phyloP scores from a whole-genome alignment of 1,140 invertebrate species.

The Pseudomyrmex pallidus region DNA sequence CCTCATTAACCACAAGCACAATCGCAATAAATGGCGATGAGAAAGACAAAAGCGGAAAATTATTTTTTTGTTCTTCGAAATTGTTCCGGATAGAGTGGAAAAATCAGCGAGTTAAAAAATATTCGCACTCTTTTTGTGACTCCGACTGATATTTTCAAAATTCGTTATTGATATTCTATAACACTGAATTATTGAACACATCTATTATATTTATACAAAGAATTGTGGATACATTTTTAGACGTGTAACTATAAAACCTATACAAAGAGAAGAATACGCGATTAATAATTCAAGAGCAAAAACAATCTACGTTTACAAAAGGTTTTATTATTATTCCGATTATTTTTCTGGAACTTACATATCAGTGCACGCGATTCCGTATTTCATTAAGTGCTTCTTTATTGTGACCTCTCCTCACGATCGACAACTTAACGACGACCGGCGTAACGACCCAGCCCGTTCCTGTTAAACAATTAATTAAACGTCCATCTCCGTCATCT shows the following conservation, averaged over 20 bases:
- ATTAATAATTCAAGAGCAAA: not conserved
- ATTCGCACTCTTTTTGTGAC: not conserved
- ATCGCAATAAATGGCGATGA: conserved; percentile 18
- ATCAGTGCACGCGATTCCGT: not conserved
- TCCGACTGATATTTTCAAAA: no score
- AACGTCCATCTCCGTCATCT: conserved; percentile 15
- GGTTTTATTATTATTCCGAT: not conserved
- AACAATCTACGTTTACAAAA: not conserved
- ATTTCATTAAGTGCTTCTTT: conserved; percentile 21
- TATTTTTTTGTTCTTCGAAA: not conserved
- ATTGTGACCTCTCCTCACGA: not conserved
- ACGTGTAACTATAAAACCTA: not conserved
- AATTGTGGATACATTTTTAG: not conserved
- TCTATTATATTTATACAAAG: no score
- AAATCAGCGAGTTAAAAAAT: not conserved
- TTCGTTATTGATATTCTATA: no score
- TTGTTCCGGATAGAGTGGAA: not conserved
- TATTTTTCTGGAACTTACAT: not conserved
- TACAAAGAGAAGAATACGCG: no score
- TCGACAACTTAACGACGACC: not conserved
- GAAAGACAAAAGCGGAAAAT: not conserved
- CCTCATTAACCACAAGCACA: conserved; percentile 33
- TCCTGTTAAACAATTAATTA: conserved; percentile 30
- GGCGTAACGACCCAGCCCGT: conserved; percentile 16
- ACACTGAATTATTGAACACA: no score